These are phyloP conservation scores for Anguilla japonica DNA, from an alignment of 2,113 vertebrate species.

Conservation along the genomic window DNA sequence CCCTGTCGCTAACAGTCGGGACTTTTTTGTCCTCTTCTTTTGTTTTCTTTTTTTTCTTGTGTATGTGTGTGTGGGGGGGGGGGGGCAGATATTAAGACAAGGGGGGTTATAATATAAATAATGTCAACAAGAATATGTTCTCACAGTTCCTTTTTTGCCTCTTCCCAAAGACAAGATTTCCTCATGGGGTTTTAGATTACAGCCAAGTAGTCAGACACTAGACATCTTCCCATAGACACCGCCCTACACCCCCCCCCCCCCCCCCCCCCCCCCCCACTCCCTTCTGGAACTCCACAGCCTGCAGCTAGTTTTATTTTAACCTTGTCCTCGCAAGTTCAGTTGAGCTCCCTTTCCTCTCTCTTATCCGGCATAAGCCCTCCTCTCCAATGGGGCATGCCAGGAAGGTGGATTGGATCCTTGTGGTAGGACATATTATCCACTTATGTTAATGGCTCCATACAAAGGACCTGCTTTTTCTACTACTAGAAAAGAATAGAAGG, in stretches of 20 bases:
- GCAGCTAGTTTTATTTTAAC: neutral
- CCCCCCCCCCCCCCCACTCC: neutral
- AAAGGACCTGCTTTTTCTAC: neutral
- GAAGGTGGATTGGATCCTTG: neutral
- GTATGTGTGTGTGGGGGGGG: neutral
- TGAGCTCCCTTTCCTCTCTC: neutral
- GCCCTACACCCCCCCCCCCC: neutral
- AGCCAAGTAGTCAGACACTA: neutral
- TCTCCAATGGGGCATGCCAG: neutral
- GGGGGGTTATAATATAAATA: conserved; percentile 79
- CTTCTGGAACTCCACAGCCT: neutral
- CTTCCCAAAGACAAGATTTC: conserved; percentile 72
- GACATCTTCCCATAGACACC: neutral
- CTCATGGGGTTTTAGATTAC: conserved; percentile 48
- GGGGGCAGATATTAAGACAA: conserved; percentile 57
- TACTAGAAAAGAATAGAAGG: too few species aligned
- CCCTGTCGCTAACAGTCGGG: conserved; percentile 78
- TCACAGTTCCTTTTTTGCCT: conserved; percentile 65
- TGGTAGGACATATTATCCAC: neutral
- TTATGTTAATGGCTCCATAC: neutral
- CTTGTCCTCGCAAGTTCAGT: neutral
- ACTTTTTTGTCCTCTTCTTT: conserved; percentile 47
- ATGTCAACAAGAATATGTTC: conserved; percentile 76
- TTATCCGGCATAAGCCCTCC: neutral
- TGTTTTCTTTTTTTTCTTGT: neutral